These are phyloP conservation scores for Ibidorhyncha struthersii DNA, from an alignment of 2,113 vertebrate species.

Conservation along the genomic window DNA sequence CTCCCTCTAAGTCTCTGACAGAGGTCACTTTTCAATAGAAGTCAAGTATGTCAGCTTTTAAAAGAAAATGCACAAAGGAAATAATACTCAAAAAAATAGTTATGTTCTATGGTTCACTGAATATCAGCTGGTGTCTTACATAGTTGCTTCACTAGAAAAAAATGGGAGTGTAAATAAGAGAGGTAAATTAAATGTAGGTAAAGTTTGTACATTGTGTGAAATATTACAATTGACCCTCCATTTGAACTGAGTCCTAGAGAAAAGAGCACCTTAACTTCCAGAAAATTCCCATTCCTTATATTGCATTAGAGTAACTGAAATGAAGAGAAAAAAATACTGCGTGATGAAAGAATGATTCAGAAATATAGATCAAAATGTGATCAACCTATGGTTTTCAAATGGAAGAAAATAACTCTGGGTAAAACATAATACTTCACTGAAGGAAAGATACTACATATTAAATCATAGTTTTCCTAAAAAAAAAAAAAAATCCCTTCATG, in stretches of 20 bases:
- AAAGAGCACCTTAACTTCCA: neutral
- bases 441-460: neutral
- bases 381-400: neutral
- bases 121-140: neutral
- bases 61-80: neutral
- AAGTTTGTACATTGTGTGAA: neutral
- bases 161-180: neutral
- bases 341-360: neutral
- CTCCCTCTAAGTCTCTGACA: neutral
- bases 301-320: neutral
- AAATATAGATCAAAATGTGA: neutral
- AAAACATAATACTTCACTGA: neutral
- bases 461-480: neutral
- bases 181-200: neutral
- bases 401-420: neutral
- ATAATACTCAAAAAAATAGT: neutral
- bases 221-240: neutral
- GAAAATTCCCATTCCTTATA: neutral
- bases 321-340: neutral
- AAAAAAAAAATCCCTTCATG: neutral
- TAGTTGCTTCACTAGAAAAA: neutral
- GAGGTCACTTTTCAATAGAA: neutral
- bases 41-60: neutral
- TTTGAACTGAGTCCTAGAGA: neutral
- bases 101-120: neutral